phyloP scores from a whole-genome alignment of 2,888 invertebrate species.

The Digitonthophagus gazella region DNA sequence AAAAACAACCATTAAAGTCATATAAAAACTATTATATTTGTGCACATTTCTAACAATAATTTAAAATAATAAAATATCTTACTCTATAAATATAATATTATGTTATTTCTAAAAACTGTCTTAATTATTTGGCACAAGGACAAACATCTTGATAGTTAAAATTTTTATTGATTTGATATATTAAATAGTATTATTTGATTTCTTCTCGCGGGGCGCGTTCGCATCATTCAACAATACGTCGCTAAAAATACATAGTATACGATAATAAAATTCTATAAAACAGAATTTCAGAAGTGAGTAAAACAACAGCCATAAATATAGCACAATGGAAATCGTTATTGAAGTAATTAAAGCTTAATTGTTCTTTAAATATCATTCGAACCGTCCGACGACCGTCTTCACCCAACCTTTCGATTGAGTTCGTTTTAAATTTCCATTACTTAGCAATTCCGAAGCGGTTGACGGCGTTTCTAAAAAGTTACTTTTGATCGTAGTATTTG shows the following conservation, averaged over 20 bases:
- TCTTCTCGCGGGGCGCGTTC: not conserved
- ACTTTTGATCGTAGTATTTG: conserved; percentile 16
- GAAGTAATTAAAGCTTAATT: conserved; percentile 12
- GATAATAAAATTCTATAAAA: not conserved
- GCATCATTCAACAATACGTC: not conserved
- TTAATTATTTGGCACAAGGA: not conserved
- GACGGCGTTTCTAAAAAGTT: conserved; percentile 2
- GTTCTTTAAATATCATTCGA: conserved; percentile 55
- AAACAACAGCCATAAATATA: not conserved
- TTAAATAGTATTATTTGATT: not conserved
- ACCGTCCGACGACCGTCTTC: conserved; percentile 70
- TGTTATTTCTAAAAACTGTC: not conserved
- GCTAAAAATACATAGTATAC: not conserved
- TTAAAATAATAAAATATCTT: conserved; percentile 3
- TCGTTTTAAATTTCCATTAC: conserved; percentile 8
- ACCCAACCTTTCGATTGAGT: conserved; percentile 63
- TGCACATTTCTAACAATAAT: not conserved
- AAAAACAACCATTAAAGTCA: not conserved
- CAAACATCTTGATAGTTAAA: not conserved
- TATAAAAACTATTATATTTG: conserved; percentile 2
- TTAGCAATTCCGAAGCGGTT: conserved; percentile 21
- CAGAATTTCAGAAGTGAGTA: not conserved
- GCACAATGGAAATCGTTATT: not conserved
- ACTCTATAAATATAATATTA: not conserved
- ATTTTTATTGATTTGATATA: not conserved